phyloP scores from a whole-genome alignment of 2,113 vertebrate species.

The Megaleporinus macrocephalus region DNA sequence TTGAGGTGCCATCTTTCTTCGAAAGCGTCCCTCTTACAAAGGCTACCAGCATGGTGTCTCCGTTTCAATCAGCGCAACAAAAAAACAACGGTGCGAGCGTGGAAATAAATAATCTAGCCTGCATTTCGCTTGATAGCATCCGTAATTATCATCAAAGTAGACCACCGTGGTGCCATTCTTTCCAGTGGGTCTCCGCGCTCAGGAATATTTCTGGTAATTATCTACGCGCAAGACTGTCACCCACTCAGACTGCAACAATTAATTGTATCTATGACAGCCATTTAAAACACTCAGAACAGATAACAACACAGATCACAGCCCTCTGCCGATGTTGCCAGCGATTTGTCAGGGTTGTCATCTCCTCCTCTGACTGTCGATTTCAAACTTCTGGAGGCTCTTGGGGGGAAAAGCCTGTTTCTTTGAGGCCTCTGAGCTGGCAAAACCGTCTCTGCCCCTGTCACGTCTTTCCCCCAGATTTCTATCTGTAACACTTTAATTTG shows the following conservation, averaged over 20 bases:
- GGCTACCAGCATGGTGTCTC: slow-evolving; percentile 15
- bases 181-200: slow-evolving; percentile 19
- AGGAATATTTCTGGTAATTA: slow-evolving; percentile 38
- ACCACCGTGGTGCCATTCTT: neutral
- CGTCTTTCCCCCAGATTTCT: neutral
- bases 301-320: neutral
- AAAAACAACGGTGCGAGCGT: slow-evolving; percentile 3
- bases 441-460: neutral
- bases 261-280: neutral
- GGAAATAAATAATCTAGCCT: neutral
- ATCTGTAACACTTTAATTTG: slow-evolving; percentile 15
- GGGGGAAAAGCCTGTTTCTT: slow-evolving; percentile 7
- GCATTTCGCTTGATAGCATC: slow-evolving; percentile 37
- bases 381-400: neutral
- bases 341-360: neutral
- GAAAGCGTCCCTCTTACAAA: slow-evolving; percentile 17
- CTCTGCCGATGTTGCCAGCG: neutral
- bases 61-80: slow-evolving; percentile 43
- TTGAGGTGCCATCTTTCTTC: slow-evolving; percentile 17
- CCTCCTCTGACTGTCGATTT: neutral
- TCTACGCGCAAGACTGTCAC: slow-evolving; percentile 20
- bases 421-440: slow-evolving; percentile 1
- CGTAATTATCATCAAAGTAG: slow-evolving; percentile 64
- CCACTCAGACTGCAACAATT: neutral
- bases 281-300: slow-evolving; percentile 3